These are phyloP conservation scores for Coenonympha glycerion DNA, from an alignment of 2,888 invertebrate genomes.

Conservation along the genomic window DNA sequence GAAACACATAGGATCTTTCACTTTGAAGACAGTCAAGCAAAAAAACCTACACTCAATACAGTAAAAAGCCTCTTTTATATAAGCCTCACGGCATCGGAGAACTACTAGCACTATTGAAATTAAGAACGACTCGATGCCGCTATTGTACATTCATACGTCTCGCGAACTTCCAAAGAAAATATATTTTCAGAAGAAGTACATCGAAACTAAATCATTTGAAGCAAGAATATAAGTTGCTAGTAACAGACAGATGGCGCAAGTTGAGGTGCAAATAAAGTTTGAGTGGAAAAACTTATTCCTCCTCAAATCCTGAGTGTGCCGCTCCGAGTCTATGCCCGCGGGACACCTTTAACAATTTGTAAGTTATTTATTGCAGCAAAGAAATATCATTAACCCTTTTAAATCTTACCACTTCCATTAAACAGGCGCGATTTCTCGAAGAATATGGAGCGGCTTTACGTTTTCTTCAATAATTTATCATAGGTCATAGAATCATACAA, in stretches of 20 bases:
- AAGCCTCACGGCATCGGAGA: too few species aligned
- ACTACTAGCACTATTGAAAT: slow-evolving; percentile 31
- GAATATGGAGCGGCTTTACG: slow-evolving; percentile 5
- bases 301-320: slow-evolving; percentile 52
- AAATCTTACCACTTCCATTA: slow-evolving; percentile 48
- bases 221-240: slow-evolving; percentile 66
- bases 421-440: slow-evolving; percentile 23
- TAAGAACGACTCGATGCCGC: slow-evolving; percentile 31
- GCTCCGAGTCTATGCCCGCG: slow-evolving; percentile 55
- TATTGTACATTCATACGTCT: slow-evolving; percentile 63
- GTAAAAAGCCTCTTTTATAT: slow-evolving; percentile 28
- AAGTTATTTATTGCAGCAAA: slow-evolving; percentile 70
- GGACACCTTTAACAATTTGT: slow-evolving; percentile 71
- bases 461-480: too few species aligned
- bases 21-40: slow-evolving; percentile 8
- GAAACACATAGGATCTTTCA: not conserved
- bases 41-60: slow-evolving; percentile 21
- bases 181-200: slow-evolving; percentile 66
- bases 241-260: slow-evolving; percentile 44
- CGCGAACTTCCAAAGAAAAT: slow-evolving; percentile 62
- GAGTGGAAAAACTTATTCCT: slow-evolving; percentile 72
- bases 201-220: slow-evolving; percentile 72
- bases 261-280: slow-evolving; percentile 73
- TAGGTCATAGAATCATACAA: too few species aligned
- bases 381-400: slow-evolving; percentile 71